These are phyloP conservation scores for Hylaeus volcanicus DNA, from an alignment of 1,140 invertebrate species.

Conservation along the genomic window DNA sequence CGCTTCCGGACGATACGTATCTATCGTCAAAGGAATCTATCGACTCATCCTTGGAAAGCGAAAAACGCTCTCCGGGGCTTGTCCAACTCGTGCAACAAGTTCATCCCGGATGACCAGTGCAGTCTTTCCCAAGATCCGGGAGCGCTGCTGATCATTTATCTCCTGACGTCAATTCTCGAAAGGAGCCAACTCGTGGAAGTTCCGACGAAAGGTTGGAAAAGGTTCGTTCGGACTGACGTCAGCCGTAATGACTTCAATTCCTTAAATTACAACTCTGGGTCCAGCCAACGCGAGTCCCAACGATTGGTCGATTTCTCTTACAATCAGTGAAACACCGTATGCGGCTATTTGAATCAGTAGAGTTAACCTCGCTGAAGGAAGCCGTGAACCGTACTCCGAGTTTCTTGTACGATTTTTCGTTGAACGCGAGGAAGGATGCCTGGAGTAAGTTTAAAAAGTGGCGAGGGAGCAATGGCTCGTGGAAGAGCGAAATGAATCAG, in stretches of 20 bases:
- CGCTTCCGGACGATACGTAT: no score
- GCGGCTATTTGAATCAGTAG: no score
- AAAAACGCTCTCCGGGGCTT: background rate
- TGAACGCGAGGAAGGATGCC: no score
- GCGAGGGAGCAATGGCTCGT: no score
- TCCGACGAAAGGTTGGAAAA: slow-evolving; percentile 45
- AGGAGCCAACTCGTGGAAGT: slow-evolving; percentile 13
- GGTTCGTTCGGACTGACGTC: slow-evolving; percentile 25
- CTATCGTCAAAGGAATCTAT: no score
- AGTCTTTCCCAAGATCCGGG: slow-evolving; percentile 42
- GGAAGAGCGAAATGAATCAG: no score
- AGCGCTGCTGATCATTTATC: slow-evolving; percentile 28
- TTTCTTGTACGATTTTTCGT: no score
- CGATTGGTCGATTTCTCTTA: background rate
- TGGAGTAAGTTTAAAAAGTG: no score
- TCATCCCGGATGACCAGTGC: background rate
- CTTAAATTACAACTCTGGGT: background rate
- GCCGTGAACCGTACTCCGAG: no score
- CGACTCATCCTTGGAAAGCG: background rate
- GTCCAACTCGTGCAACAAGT: background rate
- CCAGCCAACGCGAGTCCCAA: background rate
- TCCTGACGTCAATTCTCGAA: slow-evolving; percentile 29
- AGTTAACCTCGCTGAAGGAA: no score
- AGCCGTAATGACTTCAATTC: slow-evolving; percentile 9
- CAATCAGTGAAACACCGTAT: background rate